Base-by-base conservation (phyloP, 2,888 invertebrate species). In the Toxonevra muliebris region DNA sequence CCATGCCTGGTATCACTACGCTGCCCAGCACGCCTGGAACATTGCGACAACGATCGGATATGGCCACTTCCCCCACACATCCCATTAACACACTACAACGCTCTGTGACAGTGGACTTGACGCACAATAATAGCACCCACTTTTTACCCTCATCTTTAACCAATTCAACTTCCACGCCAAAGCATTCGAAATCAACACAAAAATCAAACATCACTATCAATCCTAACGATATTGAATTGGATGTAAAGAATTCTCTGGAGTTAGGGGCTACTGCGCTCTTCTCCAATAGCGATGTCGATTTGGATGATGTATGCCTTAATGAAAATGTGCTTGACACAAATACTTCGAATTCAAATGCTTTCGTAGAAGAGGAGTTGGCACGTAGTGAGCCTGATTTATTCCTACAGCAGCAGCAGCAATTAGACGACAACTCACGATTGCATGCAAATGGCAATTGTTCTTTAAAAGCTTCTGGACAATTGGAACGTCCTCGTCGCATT, bases 201-300 rank as follows among this genome's bases (percentile, higher is more conserved):
- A 63, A 52, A 40, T n/a, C 88, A 89, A 77, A 86, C 89, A 76
- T 55, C 15, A 63, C 65, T 17, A 50, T 70, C 8, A 70, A 68
- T 43, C 74, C 71, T 17, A 71, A 73, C 45, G 80, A 82, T 30
- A 76, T 77, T 9, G 79, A 82, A 58, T 72, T 84, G 67, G 82
- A 82, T 69, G 79, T 80, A 8, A 84, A 82, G 60, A 79, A 80
- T 58, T 83, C 84, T 0, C 66, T 84, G 19, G 88, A 89, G 76
- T 86, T 93, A 77, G 89, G 92, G 65, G 89, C 91, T 5, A 90
- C 92, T 10, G 92, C 93, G 1, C 90, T 95, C 70, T 93, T 95
- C 83, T 93, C 94, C 1, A 95, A 96, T 80, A 95, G 95, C 79
- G 93, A 93, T 12, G 94, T 93, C 2, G 93, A 92, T 79, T 85